Conservation (phyloP, 2,113 vertebrate species). For the Chaetorhynchus papuensis region DNA sequence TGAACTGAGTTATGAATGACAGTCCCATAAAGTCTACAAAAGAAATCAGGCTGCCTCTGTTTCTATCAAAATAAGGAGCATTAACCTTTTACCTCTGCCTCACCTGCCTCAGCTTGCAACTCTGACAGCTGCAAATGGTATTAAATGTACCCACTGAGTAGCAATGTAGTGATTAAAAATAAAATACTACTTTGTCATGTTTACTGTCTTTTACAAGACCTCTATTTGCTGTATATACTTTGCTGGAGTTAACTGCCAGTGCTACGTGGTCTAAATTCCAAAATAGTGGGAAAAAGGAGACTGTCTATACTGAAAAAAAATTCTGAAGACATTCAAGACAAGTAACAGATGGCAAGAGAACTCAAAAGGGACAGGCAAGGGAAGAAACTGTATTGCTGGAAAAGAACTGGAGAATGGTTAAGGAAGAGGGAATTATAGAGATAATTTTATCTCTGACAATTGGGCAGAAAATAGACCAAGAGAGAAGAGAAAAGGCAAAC, state of each 20-base stretch:
- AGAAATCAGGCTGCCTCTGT: not conserved
- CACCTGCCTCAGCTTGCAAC: not conserved
- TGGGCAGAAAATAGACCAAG: not conserved
- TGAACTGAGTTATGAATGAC: not conserved
- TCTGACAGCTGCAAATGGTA: not conserved
- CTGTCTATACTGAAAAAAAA: not conserved
- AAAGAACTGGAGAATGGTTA: not conserved
- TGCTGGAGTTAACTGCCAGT: not conserved
- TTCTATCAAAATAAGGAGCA: not conserved
- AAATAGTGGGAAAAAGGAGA: not conserved
- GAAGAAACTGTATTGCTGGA: not conserved
- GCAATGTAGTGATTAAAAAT: not conserved
- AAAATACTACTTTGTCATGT: not conserved
- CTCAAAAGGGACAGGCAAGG: not conserved
- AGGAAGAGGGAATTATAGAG: not conserved
- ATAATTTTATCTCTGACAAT: not conserved
- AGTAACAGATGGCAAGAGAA: not conserved
- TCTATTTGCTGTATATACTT: not conserved
- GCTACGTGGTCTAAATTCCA: not conserved
- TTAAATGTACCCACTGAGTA: not conserved
- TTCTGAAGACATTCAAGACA: not conserved
- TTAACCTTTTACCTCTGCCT: not conserved
- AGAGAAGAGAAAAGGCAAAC: not conserved
- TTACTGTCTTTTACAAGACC: not conserved
- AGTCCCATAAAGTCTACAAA: not conserved